These are phyloP conservation scores for Cebidichthys violaceus DNA, from an alignment of 2,113 vertebrate species.

Conservation along the genomic window DNA sequence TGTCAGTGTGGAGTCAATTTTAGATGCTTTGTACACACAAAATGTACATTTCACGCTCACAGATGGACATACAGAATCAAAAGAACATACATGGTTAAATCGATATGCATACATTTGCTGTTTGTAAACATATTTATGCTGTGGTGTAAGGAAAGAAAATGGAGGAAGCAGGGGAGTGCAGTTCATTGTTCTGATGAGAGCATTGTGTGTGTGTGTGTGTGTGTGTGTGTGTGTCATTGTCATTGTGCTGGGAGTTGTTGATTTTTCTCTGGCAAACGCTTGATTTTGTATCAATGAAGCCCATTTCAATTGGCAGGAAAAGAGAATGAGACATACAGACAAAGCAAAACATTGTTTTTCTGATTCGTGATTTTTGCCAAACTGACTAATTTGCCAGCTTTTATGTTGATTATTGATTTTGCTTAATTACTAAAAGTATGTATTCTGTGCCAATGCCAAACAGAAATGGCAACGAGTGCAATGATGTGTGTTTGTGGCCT, in stretches of 20 bases:
- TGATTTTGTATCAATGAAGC: slow-evolving; percentile 14
- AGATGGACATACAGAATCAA: background rate
- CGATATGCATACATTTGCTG: background rate
- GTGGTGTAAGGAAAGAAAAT: background rate
- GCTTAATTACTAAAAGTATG: background rate
- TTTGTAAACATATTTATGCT: background rate
- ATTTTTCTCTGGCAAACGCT: slow-evolving; percentile 23
- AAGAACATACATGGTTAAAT: background rate
- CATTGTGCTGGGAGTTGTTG: slow-evolving; percentile 28
- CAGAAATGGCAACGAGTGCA: background rate
- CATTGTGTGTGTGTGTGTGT: background rate
- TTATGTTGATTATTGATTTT: slow-evolving; percentile 29
- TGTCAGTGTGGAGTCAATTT: too few species aligned
- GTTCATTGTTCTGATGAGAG: background rate
- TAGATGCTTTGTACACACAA: background rate
- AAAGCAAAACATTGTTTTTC: slow-evolving; percentile 16
- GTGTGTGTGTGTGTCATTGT: background rate
- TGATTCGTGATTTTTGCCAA: slow-evolving; percentile 37
- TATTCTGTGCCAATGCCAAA: background rate
- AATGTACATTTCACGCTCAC: background rate
- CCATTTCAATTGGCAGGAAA: slow-evolving; percentile 3
- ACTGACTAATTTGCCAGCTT: slow-evolving; percentile 10
- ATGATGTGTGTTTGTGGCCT: background rate
- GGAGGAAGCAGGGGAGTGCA: background rate
- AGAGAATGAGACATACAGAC: background rate